These are phyloP conservation scores for Coecobrya sp. DNA, from an alignment of 2,888 invertebrate genomes.

Conservation along the genomic window DNA sequence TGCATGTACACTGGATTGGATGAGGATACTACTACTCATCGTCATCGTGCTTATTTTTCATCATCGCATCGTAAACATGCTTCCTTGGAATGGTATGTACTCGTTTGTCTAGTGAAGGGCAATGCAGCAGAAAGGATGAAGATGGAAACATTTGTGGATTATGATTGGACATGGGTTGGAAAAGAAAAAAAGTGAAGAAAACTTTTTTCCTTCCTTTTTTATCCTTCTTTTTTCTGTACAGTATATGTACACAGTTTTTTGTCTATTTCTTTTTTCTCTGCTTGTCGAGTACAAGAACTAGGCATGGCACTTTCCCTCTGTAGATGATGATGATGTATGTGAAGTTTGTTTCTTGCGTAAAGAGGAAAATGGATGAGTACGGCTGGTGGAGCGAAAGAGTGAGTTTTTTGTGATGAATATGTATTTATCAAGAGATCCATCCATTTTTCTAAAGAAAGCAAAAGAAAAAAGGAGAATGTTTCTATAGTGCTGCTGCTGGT, in stretches of 20 bases:
- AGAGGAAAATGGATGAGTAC: slow-evolving; percentile 17
- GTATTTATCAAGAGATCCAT: slow-evolving; percentile 71
- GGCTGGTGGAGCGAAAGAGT: slow-evolving; percentile 5
- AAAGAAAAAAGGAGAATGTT: background rate
- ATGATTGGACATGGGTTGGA: slow-evolving; percentile 62
- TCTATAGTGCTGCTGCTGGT: background rate
- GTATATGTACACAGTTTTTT: background rate
- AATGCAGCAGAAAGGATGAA: slow-evolving; percentile 74
- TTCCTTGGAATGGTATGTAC: slow-evolving; percentile 3
- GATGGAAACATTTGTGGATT: slow-evolving; percentile 76
- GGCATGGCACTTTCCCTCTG: background rate
- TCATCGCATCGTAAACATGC: slow-evolving; percentile 13
- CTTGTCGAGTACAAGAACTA: background rate
- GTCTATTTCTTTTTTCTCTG: slow-evolving; percentile 11
- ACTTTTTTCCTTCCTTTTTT: slow-evolving; percentile 52
- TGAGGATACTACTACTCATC: background rate
- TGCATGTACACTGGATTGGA: background rate
- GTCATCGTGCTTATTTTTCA: slow-evolving; percentile 3
- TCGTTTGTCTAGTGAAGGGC: slow-evolving; percentile 61
- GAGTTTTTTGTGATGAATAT: slow-evolving; percentile 40
- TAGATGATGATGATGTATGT: slow-evolving; percentile 40
- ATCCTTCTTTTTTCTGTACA: slow-evolving; percentile 28
- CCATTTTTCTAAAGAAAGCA: slow-evolving; percentile 24
- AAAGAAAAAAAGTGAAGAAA: slow-evolving; percentile 31
- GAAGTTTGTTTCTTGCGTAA: slow-evolving; percentile 19